Evolutionary conservation across 2,797 vertebrate species (phyloP).

Genomic region (Artibeus jamaicensis): DNA sequence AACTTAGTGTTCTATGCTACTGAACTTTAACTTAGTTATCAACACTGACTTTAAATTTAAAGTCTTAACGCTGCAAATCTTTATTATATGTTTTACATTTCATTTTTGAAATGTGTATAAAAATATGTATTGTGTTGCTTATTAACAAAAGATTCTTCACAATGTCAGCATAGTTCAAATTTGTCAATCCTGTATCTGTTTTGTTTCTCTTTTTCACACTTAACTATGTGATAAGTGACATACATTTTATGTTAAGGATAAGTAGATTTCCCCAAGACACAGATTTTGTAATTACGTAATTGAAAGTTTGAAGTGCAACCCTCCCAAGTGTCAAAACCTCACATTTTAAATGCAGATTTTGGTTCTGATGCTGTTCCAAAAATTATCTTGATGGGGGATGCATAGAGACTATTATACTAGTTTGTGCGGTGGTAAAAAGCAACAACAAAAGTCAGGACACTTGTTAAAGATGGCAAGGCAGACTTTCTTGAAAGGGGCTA

Average conservation of each 20-base stretch:
- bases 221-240: conserved; percentile 74
- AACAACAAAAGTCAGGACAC: neutral
- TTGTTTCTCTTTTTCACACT: conserved; percentile 61
- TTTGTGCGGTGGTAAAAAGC: neutral
- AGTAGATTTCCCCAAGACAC: conserved; percentile 58
- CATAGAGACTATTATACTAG: neutral
- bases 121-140: conserved; percentile 59
- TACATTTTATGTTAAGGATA: conserved; percentile 68
- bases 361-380: conserved; percentile 47
- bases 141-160: conserved; percentile 64
- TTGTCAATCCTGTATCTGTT: conserved; percentile 78
- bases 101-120: conserved; percentile 75
- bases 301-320: conserved; percentile 62
- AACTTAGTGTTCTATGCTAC: neutral
- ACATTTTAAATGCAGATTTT: conserved; percentile 74
- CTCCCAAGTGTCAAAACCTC: conserved; percentile 65
- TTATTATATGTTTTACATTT: conserved; percentile 58
- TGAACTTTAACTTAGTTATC: neutral
- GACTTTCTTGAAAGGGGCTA: neutral
- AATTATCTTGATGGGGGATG: neutral
- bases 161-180: conserved; percentile 69
- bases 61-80: conserved; percentile 26
- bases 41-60: neutral
- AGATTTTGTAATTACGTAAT: conserved; percentile 73
- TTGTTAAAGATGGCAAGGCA: neutral